A percentile compares a stretch with the other conserved stretches of the same genome.
phyloP scores from a whole-genome alignment of 2,797 vertebrate species.

The Heliangelus exortis region DNA sequence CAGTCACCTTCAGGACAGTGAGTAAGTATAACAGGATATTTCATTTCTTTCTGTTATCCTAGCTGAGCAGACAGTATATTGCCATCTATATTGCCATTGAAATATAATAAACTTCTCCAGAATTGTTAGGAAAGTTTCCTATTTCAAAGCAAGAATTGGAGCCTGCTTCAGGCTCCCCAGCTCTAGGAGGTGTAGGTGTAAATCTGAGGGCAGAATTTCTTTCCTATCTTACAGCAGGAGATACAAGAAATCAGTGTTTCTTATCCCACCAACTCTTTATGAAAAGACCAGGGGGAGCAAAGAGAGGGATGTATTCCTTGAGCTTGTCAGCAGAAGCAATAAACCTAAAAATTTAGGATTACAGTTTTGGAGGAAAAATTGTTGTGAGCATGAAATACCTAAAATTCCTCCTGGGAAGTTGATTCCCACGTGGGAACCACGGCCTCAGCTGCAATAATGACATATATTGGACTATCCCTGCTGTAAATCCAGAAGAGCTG shows the following conservation, averaged over 20 bases:
- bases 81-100: not conserved
- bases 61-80: not conserved
- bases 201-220: not conserved
- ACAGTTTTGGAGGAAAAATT: not conserved
- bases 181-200: not conserved
- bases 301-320: not conserved
- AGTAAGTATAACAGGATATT: slow-evolving; percentile 36
- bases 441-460: not conserved
- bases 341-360: not conserved
- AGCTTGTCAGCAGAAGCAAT: not conserved
- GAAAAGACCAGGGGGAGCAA: not conserved
- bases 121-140: not conserved
- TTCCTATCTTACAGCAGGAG: not conserved
- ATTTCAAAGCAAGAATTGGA: not conserved
- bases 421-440: not conserved
- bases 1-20: not conserved
- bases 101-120: not conserved
- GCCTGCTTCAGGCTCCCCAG: not conserved
- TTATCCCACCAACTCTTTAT: not conserved
- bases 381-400: not conserved
- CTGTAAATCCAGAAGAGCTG: not conserved
- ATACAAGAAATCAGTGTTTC: not conserved
- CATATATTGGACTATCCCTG: not conserved
- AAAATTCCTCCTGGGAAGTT: not conserved
- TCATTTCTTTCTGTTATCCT: not conserved